These are phyloP conservation scores for Scatophagus argus DNA, from an alignment of 2,113 vertebrate species.

Conservation along the genomic window DNA sequence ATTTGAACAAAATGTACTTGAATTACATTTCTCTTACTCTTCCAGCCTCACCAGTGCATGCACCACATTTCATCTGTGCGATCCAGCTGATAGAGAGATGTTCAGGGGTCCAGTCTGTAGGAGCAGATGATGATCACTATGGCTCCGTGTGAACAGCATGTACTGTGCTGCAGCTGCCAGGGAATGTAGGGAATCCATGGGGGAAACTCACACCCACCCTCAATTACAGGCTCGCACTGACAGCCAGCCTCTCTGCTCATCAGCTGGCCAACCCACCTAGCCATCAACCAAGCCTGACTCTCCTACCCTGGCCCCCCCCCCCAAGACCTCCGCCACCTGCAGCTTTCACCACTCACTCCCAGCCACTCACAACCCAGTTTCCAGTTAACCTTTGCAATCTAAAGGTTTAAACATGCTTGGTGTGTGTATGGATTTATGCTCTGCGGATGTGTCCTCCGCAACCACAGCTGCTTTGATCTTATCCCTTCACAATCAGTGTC, in stretches of 20 bases:
- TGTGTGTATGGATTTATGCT: not conserved
- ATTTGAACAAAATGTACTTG: not conserved
- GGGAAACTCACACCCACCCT: conserved; percentile 62
- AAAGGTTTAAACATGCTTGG: not conserved
- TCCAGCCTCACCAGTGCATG: conserved; percentile 4
- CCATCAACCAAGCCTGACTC: conserved; percentile 37
- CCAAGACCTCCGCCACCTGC: conserved; percentile 20
- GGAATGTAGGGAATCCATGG: conserved; percentile 55
- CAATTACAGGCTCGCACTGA: conserved; percentile 72
- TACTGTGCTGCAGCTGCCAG: conserved; percentile 61
- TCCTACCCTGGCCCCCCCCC: conserved; percentile 33
- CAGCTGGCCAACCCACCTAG: conserved; percentile 57
- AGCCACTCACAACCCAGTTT: conserved; percentile 7
- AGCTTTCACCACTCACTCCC: not conserved
- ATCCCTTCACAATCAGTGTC: not conserved
- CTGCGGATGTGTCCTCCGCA: not conserved
- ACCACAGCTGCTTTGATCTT: not conserved
- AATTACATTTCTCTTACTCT: not conserved
- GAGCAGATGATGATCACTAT: conserved; percentile 45
- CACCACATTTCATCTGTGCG: not conserved
- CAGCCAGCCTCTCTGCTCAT: conserved; percentile 64
- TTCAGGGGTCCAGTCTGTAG: conserved; percentile 21
- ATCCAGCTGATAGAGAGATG: conserved; percentile 36
- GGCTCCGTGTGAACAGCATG: conserved; percentile 41
- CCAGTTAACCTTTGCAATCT: conserved; percentile 13